A percentile compares a stretch with the other conserved stretches of the same genome.
Conservation (phyloP, 2,888 invertebrate genomes). For the Sesamia inferens region DNA sequence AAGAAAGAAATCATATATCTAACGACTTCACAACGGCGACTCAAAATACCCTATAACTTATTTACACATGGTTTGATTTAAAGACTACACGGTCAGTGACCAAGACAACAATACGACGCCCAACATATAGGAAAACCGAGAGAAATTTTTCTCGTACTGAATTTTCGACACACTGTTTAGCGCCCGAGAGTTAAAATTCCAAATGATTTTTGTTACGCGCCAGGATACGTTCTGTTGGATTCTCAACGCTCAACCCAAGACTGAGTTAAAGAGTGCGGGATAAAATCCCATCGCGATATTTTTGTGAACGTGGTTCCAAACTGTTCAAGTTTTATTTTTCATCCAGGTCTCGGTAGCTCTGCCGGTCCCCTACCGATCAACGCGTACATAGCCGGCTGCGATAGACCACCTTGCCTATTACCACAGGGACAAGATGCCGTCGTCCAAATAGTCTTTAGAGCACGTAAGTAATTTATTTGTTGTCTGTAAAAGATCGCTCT, state of each 20-base stretch:
- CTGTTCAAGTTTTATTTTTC: background rate
- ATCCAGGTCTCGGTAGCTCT: conserved; percentile 48
- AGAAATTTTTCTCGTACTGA: background rate
- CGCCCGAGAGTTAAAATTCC: background rate
- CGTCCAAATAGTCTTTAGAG: conserved; percentile 69
- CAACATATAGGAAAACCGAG: background rate
- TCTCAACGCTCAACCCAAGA: background rate
- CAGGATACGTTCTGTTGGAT: too few relatives aligned
- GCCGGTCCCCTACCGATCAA: conserved; percentile 66
- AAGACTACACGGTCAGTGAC: background rate
- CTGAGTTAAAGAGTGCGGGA: background rate
- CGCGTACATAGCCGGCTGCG: conserved; percentile 68
- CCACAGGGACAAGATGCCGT: conserved; percentile 67
- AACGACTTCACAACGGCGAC: too few relatives aligned
- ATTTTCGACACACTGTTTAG: background rate
- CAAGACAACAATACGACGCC: too few relatives aligned
- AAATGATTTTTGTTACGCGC: background rate
- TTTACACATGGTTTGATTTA: background rate
- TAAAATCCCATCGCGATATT: background rate
- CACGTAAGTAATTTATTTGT: conserved; percentile 60
- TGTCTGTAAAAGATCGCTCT: too few relatives aligned
- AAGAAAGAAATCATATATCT: too few relatives aligned
- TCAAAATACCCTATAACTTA: background rate
- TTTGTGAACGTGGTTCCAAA: background rate
- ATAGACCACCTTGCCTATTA: conserved; percentile 68